Percentiles rank a stretch among this genome's conserved stretches.
phyloP scores from a whole-genome alignment of 2,888 invertebrate species.

The Nyleta sp. region DNA sequence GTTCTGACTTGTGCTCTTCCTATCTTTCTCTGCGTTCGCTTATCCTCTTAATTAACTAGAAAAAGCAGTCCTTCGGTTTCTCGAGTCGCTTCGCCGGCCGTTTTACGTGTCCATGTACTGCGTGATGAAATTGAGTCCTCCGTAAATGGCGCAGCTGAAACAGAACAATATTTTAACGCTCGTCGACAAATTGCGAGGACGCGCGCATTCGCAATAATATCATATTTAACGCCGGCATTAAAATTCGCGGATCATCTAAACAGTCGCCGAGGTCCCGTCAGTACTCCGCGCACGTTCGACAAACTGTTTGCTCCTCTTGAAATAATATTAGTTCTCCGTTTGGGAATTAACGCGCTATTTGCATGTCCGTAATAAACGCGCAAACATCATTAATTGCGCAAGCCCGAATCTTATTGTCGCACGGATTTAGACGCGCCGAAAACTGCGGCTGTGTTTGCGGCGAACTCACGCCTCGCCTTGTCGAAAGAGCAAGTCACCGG shows the following conservation, averaged over 20 bases:
- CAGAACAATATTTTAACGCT: background rate
- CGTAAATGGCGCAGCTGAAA: conserved; percentile 50
- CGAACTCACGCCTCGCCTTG: too few species aligned
- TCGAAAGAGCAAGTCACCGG: too few species aligned
- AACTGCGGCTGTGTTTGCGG: too few species aligned
- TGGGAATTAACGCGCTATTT: conserved; percentile 17
- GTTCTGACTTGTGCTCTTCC: too few species aligned
- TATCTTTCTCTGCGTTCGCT: too few species aligned
- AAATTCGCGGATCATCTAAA: conserved; percentile 2
- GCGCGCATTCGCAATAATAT: background rate
- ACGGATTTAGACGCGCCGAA: too few species aligned
- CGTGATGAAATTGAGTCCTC: conserved; percentile 49
- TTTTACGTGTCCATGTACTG: conserved; percentile 46
- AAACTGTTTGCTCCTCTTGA: conserved; percentile 27
- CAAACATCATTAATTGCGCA: conserved; percentile 26
- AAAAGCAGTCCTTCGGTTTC: conserved; percentile 29
- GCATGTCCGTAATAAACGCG: conserved; percentile 22
- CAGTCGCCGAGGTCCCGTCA: background rate
- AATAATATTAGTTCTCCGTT: conserved; percentile 29
- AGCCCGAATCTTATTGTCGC: background rate
- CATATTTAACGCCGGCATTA: background rate
- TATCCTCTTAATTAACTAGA: background rate
- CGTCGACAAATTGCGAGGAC: background rate
- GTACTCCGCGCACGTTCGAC: conserved; percentile 26
- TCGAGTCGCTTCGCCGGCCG: background rate